Evolutionary conservation across 2,113 vertebrate genomes (phyloP), one percentile per base, ranked within the genome.

Genomic region (Polyodon spathula): DNA sequence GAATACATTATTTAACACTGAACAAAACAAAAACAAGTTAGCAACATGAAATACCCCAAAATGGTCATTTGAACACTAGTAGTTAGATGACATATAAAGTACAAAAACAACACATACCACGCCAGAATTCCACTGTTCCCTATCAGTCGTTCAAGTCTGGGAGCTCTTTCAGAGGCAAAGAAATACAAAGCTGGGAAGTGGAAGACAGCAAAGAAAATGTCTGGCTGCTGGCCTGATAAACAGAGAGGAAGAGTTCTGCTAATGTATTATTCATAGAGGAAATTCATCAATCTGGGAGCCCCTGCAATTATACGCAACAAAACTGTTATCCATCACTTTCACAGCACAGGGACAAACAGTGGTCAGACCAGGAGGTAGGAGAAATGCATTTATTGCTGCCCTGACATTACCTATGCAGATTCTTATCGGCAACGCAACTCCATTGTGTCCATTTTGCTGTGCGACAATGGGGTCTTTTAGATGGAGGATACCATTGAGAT

Each of bases 331-430:
- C 72, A 70, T 71, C 80, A 73, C 72, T 75, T 84, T 76, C 76
- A 73, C 62, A 79, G 73, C 72, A 66, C 61, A 61, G 62, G 73
- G 77, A 76, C 71, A 71, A 72, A 74, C 75, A 78, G 71, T 71
- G 76, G 76, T 75, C 74, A 71, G 69, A 72, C 66, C 67, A 39
- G 65, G 68, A 58, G 68, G 76, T 60, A 73, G 73, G 78, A 73
- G 78, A 81, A 82, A 74, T 76, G 78, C 80, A 77, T 80, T 82
- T 78, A 77, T 79, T 81, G 80, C 75, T 81, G 79, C 62, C 64
- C 78, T 74, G 72, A 75, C 78, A 80, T 84, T 84, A 79, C 78
- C 77, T 78, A 83, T 86, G 82, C 84, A 86, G 86, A 88, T 88
- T 81, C 81, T 86, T 85, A 88, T 88, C 84, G 60, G 74, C 74